phyloP scores from a whole-genome alignment of 2,113 vertebrate genomes.

The Lipophrys pholis region DNA sequence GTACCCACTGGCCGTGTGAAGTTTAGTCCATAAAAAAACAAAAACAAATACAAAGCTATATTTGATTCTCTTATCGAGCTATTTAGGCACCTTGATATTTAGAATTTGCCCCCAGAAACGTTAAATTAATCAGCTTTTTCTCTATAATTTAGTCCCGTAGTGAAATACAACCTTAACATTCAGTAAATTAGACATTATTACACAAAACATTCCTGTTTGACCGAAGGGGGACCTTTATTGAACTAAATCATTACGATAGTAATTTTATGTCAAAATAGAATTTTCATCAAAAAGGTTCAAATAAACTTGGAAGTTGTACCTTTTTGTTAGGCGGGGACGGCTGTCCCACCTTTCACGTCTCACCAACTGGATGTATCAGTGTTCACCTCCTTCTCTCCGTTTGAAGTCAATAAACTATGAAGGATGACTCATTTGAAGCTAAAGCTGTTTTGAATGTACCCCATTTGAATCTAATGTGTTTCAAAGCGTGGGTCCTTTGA shows the following conservation, averaged over 20 bases:
- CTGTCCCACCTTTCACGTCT: background rate
- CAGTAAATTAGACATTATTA: slow-evolving; percentile 7
- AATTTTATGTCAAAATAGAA: background rate
- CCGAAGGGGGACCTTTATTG: background rate
- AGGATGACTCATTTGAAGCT: slow-evolving; percentile 73
- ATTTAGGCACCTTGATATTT: slow-evolving; percentile 39
- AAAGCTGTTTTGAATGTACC: slow-evolving; percentile 69
- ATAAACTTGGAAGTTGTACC: background rate
- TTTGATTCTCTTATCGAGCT: slow-evolving; percentile 21
- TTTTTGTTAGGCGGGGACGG: background rate
- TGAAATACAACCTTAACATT: slow-evolving; percentile 15
- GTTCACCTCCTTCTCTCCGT: slow-evolving; percentile 54
- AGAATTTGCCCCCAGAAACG: background rate
- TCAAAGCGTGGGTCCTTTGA: slow-evolving; percentile 76
- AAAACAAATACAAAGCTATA: too few relatives aligned
- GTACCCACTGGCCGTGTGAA: slow-evolving; percentile 1
- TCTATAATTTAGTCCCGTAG: background rate
- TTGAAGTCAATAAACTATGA: slow-evolving; percentile 75
- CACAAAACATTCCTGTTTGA: background rate
- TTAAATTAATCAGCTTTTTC: slow-evolving; percentile 16
- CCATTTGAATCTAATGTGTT: slow-evolving; percentile 72
- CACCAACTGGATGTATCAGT: slow-evolving; percentile 16
- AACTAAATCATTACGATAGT: background rate
- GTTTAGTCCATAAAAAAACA: slow-evolving; percentile 15
- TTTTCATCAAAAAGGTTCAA: background rate